Percentiles rank a stretch among this genome's conserved stretches.
phyloP scores from a whole-genome alignment of 2,797 vertebrate genomes.

The Galagoides demidoff region DNA sequence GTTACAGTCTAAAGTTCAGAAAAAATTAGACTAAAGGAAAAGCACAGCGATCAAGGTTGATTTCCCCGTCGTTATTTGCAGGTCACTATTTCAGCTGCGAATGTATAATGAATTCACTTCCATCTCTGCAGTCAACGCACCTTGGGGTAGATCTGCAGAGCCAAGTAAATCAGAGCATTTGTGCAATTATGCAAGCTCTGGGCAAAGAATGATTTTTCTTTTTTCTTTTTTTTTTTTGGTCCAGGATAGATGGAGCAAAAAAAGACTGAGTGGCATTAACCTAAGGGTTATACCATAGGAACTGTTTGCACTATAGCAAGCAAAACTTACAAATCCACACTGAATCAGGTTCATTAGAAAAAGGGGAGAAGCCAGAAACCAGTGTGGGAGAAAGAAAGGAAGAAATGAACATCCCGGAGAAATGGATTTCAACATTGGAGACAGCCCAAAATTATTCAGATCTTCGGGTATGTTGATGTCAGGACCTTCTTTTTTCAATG shows the following conservation, averaged over 20 bases:
- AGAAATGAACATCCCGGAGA: slow-evolving; percentile 13
- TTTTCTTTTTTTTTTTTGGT: neutral
- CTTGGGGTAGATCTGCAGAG: slow-evolving; percentile 65
- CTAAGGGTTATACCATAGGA: slow-evolving; percentile 57
- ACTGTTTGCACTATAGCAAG: slow-evolving; percentile 51
- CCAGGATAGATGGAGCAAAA: slow-evolving; percentile 47
- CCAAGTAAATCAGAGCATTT: slow-evolving; percentile 63
- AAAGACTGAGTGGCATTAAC: slow-evolving; percentile 62
- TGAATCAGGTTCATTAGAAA: slow-evolving; percentile 37
- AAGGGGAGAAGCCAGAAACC: slow-evolving; percentile 43
- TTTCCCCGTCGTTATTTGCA: slow-evolving; percentile 69
- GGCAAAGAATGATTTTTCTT: slow-evolving; percentile 50
- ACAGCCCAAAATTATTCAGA: slow-evolving; percentile 71
- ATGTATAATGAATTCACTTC: slow-evolving; percentile 64
- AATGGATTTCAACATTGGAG: slow-evolving; percentile 69
- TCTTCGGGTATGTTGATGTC: slow-evolving; percentile 71
- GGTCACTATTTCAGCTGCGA: slow-evolving; percentile 74
- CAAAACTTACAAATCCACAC: slow-evolving; percentile 35
- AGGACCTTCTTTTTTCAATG: slow-evolving; percentile 72
- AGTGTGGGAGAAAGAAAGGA: slow-evolving; percentile 48
- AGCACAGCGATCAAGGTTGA: slow-evolving; percentile 56
- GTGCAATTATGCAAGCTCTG: slow-evolving; percentile 61
- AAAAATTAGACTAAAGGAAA: slow-evolving; percentile 70
- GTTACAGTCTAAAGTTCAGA: slow-evolving; percentile 69
- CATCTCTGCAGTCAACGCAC: slow-evolving; percentile 35